Conservation (phyloP, 2,113 vertebrate genomes). For the Canis aureus region DNA sequence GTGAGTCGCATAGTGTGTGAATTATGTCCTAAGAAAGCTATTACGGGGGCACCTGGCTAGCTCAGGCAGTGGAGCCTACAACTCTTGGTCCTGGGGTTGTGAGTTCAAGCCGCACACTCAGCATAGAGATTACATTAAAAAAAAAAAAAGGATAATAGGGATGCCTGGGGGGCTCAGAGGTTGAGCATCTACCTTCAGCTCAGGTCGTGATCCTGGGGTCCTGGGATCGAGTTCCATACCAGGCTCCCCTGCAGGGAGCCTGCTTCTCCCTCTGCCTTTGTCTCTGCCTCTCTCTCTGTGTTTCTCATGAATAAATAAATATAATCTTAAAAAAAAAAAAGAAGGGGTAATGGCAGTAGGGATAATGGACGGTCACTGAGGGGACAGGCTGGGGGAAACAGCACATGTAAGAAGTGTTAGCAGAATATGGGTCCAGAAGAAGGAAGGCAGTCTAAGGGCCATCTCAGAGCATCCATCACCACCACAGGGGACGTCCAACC, state of each 20-base stretch:
- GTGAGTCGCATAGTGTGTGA: neutral
- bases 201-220: too few species aligned
- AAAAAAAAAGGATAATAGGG: neutral
- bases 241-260: too few species aligned
- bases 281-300: too few species aligned
- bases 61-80: neutral
- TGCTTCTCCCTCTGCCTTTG: too few species aligned
- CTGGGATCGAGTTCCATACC: too few species aligned
- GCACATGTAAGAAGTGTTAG: neutral
- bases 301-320: too few species aligned
- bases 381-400: neutral
- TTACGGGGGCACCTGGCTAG: neutral
- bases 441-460: neutral
- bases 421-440: neutral
- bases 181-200: too few species aligned
- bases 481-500: too few species aligned
- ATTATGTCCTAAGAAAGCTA: neutral
- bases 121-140: neutral
- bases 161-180: neutral
- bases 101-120: neutral
- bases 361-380: too few species aligned
- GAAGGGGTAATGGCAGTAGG: neutral
- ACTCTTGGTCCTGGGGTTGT: neutral
- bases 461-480: neutral
- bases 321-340: too few species aligned